Conservation (phyloP, 2,888 invertebrate species). For the Patella caerulea region DNA sequence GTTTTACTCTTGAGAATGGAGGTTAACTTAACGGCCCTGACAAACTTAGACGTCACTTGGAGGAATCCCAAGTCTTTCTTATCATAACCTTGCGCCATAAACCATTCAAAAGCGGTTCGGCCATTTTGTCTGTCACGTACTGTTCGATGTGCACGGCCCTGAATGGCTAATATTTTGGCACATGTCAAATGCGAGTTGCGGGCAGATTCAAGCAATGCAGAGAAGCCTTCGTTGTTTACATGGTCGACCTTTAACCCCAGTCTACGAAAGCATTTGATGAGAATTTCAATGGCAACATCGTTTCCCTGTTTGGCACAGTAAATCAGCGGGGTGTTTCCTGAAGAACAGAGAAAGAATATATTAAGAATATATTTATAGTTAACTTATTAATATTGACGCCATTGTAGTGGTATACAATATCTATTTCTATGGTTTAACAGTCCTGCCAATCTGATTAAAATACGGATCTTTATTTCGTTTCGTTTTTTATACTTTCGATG, state of each 20-base stretch:
- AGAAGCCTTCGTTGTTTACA: slow-evolving; percentile 64
- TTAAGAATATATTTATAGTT: too few species aligned
- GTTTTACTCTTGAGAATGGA: slow-evolving; percentile 20
- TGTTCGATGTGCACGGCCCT: slow-evolving; percentile 62
- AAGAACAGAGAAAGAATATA: slow-evolving; percentile 7
- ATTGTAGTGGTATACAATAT: too few species aligned
- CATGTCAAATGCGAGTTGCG: slow-evolving; percentile 63
- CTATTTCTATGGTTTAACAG: too few species aligned
- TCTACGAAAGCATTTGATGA: slow-evolving; percentile 65
- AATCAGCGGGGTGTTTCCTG: slow-evolving; percentile 68
- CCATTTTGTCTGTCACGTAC: slow-evolving; percentile 55
- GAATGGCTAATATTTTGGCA: slow-evolving; percentile 62
- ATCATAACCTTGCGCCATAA: slow-evolving; percentile 59
- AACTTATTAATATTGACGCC: too few species aligned
- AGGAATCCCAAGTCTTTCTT: slow-evolving; percentile 54
- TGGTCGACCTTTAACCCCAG: slow-evolving; percentile 67
- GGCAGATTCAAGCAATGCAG: slow-evolving; percentile 65
- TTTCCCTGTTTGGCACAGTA: slow-evolving; percentile 66
- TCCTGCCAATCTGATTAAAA: too few species aligned
- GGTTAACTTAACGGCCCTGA: slow-evolving; percentile 38
- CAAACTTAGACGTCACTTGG: slow-evolving; percentile 33
- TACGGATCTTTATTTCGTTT: too few species aligned
- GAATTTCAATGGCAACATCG: slow-evolving; percentile 65
- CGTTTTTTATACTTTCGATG: too few species aligned
- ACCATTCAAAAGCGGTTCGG: slow-evolving; percentile 64